Conservation (phyloP, 2,113 vertebrate species). For the Ciconia maguari region DNA sequence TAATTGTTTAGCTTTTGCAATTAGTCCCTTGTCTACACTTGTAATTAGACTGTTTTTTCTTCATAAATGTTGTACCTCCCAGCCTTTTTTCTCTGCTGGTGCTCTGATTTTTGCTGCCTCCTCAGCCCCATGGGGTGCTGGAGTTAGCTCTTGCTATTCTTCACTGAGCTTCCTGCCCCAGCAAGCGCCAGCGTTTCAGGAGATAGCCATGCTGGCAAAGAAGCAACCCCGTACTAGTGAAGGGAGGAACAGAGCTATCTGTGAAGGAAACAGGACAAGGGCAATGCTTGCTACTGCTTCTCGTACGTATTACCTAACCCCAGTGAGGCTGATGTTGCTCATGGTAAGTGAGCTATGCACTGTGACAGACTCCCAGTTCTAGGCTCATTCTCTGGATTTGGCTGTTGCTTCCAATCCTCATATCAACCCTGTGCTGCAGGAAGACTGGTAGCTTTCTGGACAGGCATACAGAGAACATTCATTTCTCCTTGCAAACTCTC, state of each 20-base stretch:
- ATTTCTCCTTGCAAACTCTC: neutral
- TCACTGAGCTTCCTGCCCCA: neutral
- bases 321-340: too few relatives aligned
- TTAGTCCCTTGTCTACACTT: neutral
- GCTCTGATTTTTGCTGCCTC: neutral
- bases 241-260: neutral
- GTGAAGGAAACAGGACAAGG: neutral
- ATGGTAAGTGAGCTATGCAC: neutral
- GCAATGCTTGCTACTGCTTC: neutral
- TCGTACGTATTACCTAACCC: fast-evolving
- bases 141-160: neutral
- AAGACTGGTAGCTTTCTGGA: neutral
- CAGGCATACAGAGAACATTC: fast-evolving
- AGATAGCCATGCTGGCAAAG: neutral
- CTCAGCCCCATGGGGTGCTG: neutral
- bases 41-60: neutral
- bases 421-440: neutral
- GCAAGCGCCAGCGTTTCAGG: fast-evolving
- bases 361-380: neutral
- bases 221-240: fast-evolving
- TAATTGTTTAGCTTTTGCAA: neutral
- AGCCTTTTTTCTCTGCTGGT: neutral
- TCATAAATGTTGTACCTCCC: neutral
- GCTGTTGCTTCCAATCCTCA: neutral
- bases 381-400: neutral